Evolutionary conservation across 2,888 invertebrate genomes (phyloP).

Genomic region (Cephus nigrinus): DNA sequence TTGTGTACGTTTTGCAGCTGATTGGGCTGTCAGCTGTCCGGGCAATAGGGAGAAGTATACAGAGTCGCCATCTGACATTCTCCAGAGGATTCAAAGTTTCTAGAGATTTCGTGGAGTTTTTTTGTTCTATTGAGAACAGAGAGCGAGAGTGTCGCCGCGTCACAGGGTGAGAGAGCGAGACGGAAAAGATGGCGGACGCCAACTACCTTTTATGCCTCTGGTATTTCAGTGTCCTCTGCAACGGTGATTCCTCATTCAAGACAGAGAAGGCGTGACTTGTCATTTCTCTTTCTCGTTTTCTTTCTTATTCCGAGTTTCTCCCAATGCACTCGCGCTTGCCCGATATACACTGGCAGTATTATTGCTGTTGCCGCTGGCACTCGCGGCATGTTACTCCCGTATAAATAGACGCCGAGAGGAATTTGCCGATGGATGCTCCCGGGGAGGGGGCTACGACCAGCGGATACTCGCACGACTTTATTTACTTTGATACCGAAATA

Average conservation of each 20-base stretch:
- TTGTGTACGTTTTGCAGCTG: constrained; percentile 47
- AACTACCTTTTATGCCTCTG: not conserved
- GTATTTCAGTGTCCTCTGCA: no score
- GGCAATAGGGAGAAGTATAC: not conserved
- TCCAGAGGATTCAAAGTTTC: not conserved
- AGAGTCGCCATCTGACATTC: not conserved
- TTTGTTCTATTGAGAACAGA: not conserved
- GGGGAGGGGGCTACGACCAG: not conserved
- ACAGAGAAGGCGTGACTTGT: not conserved
- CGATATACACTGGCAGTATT: not conserved
- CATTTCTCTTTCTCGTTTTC: not conserved
- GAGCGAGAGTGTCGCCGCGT: not conserved
- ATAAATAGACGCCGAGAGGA: not conserved
- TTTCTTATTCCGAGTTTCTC: not conserved
- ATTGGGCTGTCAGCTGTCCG: constrained; percentile 45
- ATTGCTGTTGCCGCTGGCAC: not conserved
- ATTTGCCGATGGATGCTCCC: not conserved
- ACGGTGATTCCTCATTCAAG: not conserved
- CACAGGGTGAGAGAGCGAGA: not conserved
- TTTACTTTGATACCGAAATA: not conserved
- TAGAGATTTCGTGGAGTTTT: not conserved
- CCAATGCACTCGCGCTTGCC: not conserved
- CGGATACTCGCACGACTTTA: not conserved
- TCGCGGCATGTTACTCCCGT: not conserved
- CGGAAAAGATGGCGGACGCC: not conserved